These are phyloP conservation scores for Callimico goeldii DNA, from an alignment of 2,797 vertebrate genomes.

Conservation along the genomic window DNA sequence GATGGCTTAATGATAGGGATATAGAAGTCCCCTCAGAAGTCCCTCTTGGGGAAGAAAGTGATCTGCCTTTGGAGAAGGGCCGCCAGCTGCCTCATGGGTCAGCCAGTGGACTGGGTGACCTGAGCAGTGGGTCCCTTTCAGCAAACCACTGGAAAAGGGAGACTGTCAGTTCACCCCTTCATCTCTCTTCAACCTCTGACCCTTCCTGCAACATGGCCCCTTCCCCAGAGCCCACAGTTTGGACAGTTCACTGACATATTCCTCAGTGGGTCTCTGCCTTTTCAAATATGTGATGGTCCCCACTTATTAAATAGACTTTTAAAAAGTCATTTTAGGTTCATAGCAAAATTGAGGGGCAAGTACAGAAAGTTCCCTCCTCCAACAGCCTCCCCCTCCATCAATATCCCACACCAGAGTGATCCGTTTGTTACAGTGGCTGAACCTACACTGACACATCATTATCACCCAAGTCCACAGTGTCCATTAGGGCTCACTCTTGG, in stretches of 20 bases:
- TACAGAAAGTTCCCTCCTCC: background rate
- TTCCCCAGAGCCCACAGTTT: background rate
- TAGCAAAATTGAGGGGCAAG: background rate
- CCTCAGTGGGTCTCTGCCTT: background rate
- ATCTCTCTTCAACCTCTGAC: accelerated
- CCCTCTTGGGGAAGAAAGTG: background rate
- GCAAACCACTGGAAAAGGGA: background rate
- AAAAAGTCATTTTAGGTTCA: background rate
- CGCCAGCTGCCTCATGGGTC: background rate
- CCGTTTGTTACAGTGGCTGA: accelerated
- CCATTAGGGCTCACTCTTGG: background rate
- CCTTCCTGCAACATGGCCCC: background rate
- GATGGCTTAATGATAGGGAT: conserved; percentile 83
- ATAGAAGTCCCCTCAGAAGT: conserved; percentile 71
- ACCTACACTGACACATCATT: accelerated
- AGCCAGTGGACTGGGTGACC: background rate
- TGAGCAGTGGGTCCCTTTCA: accelerated
- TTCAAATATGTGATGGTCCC: background rate
- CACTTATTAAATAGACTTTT: background rate
- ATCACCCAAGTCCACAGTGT: background rate
- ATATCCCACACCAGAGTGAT: accelerated
- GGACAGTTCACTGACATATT: background rate
- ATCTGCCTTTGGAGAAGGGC: background rate
- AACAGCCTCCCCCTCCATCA: accelerated
- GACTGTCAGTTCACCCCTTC: background rate